Evolutionary conservation across 1,140 invertebrate species (phyloP).

Genomic region (Galleria mellonella): DNA sequence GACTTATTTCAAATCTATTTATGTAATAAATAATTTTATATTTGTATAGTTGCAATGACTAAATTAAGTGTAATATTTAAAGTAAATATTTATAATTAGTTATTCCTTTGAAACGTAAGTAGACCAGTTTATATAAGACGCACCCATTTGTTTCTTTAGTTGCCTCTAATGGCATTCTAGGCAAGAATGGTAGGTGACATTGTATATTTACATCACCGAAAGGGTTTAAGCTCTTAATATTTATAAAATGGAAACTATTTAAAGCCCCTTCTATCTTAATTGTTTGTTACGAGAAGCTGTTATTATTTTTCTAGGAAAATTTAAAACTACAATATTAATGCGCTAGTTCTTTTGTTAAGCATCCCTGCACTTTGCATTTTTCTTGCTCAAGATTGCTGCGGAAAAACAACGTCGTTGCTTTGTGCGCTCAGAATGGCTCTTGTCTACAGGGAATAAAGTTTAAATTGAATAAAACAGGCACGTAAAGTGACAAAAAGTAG

Average conservation of each 20-base stretch:
- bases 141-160: no score
- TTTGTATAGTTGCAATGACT: no score
- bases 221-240: no score
- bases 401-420: slow-evolving; percentile 19
- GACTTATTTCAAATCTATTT: no score
- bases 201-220: no score
- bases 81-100: no score
- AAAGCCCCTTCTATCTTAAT: not conserved
- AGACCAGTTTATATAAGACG: no score
- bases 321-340: slow-evolving; percentile 13
- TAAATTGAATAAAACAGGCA: slow-evolving; percentile 18
- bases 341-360: slow-evolving; percentile 32
- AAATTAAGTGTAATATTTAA: no score
- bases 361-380: slow-evolving; percentile 49
- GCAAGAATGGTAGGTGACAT: no score
- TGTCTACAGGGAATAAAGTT: slow-evolving; percentile 29
- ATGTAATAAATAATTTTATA: no score
- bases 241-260: not conserved
- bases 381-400: slow-evolving; percentile 29
- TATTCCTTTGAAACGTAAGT: no score
- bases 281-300: not conserved
- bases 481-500: slow-evolving; percentile 9
- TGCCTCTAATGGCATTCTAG: no score
- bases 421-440: slow-evolving; percentile 5
- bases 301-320: slow-evolving; percentile 2